Conservation (phyloP, 2,113 vertebrate species). For the Nothobranchius kuhntae region DNA sequence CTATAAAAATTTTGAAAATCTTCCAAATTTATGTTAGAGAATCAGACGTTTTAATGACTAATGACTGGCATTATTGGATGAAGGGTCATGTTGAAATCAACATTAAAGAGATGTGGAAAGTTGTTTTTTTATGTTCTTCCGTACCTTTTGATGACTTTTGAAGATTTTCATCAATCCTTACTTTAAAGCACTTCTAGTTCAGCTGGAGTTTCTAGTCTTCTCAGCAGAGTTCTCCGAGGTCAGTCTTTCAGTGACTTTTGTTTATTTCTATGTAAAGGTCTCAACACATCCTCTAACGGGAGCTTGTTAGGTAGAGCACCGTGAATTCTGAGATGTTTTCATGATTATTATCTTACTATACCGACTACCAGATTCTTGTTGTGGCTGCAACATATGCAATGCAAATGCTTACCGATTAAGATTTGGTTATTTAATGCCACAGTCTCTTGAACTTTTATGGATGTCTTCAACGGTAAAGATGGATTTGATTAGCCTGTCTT, state of each 20-base stretch:
- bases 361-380: neutral
- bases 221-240: neutral
- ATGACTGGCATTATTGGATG: too few relatives aligned
- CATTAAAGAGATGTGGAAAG: too few relatives aligned
- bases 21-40: too few relatives aligned
- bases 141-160: neutral
- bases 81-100: too few relatives aligned
- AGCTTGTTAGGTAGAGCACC: too few relatives aligned
- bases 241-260: neutral
- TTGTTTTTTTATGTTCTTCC: too few relatives aligned
- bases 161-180: neutral
- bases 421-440: neutral
- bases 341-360: neutral
- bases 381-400: neutral
- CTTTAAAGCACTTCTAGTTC: neutral
- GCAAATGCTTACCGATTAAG: neutral
- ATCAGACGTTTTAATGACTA: too few relatives aligned
- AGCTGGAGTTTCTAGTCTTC: neutral
- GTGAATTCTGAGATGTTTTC: neutral
- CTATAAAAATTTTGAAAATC: too few relatives aligned
- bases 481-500: too few relatives aligned
- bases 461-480: too few relatives aligned
- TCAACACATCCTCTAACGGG: neutral
- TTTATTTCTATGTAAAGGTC: neutral
- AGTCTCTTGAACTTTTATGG: too few relatives aligned